Conservation (phyloP, 2,888 invertebrate species). For the Leucoptera coffeella region DNA sequence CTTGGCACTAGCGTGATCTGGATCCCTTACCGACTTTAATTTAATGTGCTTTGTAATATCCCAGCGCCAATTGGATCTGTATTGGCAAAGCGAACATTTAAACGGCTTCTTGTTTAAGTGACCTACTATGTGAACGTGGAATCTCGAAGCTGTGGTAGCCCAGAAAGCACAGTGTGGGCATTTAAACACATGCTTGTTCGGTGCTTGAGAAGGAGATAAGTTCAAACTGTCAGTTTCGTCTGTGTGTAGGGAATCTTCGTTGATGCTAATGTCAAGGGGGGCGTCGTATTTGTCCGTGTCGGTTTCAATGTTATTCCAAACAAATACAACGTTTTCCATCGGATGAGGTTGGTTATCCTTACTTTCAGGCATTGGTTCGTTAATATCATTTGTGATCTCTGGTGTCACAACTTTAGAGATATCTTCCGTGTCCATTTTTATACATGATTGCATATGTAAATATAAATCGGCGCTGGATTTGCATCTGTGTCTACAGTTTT, state of each 20-base stretch:
- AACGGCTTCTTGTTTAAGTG: slow-evolving; percentile 91
- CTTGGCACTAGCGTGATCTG: slow-evolving; percentile 72
- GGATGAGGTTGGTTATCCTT: slow-evolving; percentile 57
- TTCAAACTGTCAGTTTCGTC: slow-evolving; percentile 54
- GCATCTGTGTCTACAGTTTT: slow-evolving; percentile 80
- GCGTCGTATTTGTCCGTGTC: slow-evolving; percentile 27
- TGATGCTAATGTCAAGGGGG: slow-evolving; percentile 35
- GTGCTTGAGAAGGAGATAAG: slow-evolving; percentile 56
- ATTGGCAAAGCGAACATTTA: slow-evolving; percentile 90
- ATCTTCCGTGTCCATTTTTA: slow-evolving; percentile 31
- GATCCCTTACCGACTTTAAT: slow-evolving; percentile 79
- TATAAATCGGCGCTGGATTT: slow-evolving; percentile 77
- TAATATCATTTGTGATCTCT: slow-evolving; percentile 21
- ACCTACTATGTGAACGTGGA: slow-evolving; percentile 90
- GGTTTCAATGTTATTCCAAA: slow-evolving; percentile 67
- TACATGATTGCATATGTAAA: slow-evolving; percentile 68
- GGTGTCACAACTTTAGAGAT: slow-evolving; percentile 16
- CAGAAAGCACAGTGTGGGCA: slow-evolving; percentile 90
- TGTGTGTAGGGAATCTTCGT: slow-evolving; percentile 38
- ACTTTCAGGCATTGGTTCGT: slow-evolving; percentile 19
- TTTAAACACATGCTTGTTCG: slow-evolving; percentile 77
- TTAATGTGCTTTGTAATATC: slow-evolving; percentile 95
- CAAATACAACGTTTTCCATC: slow-evolving; percentile 76
- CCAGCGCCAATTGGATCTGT: slow-evolving; percentile 95
- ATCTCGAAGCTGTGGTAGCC: slow-evolving; percentile 88